Evolutionary conservation across 2,113 vertebrate genomes (phyloP).

Genomic region (Cyanocitta stelleri): DNA sequence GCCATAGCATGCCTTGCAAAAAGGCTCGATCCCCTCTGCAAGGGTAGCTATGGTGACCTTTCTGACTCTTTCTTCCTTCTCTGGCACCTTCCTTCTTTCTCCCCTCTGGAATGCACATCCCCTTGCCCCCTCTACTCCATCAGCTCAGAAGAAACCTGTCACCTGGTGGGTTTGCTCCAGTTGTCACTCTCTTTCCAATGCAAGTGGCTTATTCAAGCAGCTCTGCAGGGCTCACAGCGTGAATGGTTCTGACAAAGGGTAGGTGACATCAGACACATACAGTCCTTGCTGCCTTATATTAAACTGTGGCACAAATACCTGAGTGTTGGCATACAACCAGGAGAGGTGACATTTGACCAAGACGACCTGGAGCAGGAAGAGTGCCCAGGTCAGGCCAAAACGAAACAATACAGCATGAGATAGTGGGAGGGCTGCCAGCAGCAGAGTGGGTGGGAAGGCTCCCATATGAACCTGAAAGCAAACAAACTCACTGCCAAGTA

Average conservation of each 20-base stretch:
- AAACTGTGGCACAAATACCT: background rate
- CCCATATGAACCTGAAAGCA: background rate
- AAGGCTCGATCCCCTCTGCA: fast-evolving
- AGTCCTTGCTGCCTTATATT: background rate
- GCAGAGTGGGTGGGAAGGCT: background rate
- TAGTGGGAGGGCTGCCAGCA: background rate
- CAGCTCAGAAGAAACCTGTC: background rate
- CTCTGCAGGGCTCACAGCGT: background rate
- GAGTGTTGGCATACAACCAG: background rate
- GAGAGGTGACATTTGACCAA: background rate
- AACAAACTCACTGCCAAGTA: slow-evolving; percentile 25
- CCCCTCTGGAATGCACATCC: background rate
- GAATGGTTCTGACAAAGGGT: background rate
- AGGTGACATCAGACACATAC: background rate
- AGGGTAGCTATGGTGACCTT: background rate
- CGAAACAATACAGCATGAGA: background rate
- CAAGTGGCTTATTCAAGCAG: background rate
- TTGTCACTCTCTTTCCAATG: background rate
- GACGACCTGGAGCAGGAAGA: background rate
- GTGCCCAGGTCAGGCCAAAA: background rate
- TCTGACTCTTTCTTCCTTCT: background rate
- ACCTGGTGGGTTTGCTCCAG: background rate
- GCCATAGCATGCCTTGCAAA: background rate
- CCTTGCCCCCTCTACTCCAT: background rate
- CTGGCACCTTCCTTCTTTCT: background rate